A percentile compares a stretch with the other conserved stretches of the same genome.
Evolutionary conservation across 2,113 vertebrate genomes (phyloP).

Genomic region (Poeciliopsis occidentalis): DNA sequence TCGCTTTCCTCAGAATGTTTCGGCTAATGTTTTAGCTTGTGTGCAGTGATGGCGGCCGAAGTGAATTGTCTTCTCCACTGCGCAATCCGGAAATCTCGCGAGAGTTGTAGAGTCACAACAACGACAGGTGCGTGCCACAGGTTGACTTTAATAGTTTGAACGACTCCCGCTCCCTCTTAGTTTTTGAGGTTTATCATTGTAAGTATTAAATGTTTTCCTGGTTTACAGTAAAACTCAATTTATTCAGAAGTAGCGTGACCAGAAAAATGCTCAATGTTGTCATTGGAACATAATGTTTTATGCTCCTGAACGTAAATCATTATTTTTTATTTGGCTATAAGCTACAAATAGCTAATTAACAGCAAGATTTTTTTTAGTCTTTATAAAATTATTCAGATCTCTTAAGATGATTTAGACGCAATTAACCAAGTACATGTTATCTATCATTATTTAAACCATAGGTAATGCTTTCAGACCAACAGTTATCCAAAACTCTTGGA

Average conservation of each 20-base stretch:
- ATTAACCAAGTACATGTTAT: background rate
- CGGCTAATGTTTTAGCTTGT: conserved; percentile 59
- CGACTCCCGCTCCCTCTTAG: background rate
- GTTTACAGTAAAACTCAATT: background rate
- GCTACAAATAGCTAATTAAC: no score
- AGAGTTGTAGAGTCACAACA: conserved; percentile 39
- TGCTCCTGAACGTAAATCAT: background rate
- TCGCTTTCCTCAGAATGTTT: conserved; percentile 45
- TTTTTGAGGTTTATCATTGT: background rate
- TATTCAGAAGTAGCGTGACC: background rate
- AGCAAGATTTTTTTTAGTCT: no score
- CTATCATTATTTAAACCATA: no score
- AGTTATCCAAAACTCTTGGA: no score
- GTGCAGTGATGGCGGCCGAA: conserved; percentile 75
- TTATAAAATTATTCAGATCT: background rate
- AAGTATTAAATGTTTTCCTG: background rate
- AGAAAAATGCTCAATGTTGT: conserved; percentile 7
- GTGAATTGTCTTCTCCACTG: conserved; percentile 55
- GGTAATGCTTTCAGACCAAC: no score
- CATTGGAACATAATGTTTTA: background rate
- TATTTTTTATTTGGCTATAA: no score
- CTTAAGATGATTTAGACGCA: background rate
- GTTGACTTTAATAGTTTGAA: conserved; percentile 17
- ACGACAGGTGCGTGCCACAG: conserved; percentile 63
- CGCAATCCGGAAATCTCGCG: conserved; percentile 72